phyloP scores from a whole-genome alignment of 1,140 invertebrate genomes.

The Coptotermes formosanus region DNA sequence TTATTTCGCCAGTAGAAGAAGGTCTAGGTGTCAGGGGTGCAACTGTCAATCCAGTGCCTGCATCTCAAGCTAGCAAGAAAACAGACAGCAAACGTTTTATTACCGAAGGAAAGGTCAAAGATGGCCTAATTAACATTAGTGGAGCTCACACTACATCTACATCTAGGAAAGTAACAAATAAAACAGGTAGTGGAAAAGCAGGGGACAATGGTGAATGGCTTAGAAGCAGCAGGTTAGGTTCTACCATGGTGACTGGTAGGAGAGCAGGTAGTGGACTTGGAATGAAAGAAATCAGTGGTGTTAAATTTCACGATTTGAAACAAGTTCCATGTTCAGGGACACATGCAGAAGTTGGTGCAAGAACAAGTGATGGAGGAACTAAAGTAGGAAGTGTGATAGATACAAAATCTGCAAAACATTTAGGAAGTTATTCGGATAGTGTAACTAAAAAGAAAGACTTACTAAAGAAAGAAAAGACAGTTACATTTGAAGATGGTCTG shows the following conservation, averaged over 20 bases:
- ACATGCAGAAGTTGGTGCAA: not conserved
- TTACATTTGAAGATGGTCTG: slow-evolving; percentile 4
- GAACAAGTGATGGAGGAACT: not conserved
- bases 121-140: not conserved
- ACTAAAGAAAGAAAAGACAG: not conserved
- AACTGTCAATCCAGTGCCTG: not conserved
- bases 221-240: not conserved
- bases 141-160: not conserved
- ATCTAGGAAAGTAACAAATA: not conserved
- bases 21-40: not conserved
- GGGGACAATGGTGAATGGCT: not conserved
- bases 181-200: not conserved
- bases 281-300: not conserved
- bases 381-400: not conserved
- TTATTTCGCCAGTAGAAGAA: not conserved
- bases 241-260: not conserved
- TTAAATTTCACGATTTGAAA: not conserved
- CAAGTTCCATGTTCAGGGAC: too few relatives aligned
- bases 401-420: not conserved
- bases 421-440: not conserved
- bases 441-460: not conserved
- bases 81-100: not conserved
- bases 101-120: not conserved
- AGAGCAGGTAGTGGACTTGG: not conserved
- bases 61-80: not conserved